phyloP scores from a whole-genome alignment of 2,797 vertebrate genomes.

The Dicrostonyx torquatus region DNA sequence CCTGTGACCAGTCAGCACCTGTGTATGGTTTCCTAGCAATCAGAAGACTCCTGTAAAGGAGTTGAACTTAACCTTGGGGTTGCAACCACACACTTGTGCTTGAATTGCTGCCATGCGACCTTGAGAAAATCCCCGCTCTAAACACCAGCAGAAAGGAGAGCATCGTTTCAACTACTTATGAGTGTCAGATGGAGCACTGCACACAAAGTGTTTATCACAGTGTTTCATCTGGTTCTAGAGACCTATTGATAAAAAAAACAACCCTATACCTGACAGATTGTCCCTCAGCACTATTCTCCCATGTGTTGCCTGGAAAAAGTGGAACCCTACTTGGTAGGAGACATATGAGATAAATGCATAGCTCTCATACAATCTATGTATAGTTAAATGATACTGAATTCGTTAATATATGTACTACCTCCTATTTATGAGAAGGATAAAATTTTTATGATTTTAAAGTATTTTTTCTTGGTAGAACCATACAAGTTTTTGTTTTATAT shows the following conservation, averaged over 20 bases:
- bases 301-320: background rate
- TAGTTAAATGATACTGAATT: background rate
- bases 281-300: background rate
- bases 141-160: background rate
- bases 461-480: background rate
- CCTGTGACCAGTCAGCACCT: background rate
- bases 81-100: background rate
- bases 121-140: constrained; percentile 3
- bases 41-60: background rate
- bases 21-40: background rate
- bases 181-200: background rate
- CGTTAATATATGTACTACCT: background rate
- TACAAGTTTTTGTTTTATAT: constrained; percentile 46
- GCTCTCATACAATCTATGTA: background rate
- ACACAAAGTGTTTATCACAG: background rate
- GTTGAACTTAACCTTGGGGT: background rate
- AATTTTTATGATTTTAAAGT: background rate
- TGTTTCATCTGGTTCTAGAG: constrained; percentile 13
- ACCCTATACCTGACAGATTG: background rate
- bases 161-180: background rate
- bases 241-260: background rate
- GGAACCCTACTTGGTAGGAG: background rate
- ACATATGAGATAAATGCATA: background rate
- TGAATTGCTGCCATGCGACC: background rate
- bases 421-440: background rate